phyloP scores from a whole-genome alignment of 2,113 vertebrate species.

The Lethenteron reissneri region DNA sequence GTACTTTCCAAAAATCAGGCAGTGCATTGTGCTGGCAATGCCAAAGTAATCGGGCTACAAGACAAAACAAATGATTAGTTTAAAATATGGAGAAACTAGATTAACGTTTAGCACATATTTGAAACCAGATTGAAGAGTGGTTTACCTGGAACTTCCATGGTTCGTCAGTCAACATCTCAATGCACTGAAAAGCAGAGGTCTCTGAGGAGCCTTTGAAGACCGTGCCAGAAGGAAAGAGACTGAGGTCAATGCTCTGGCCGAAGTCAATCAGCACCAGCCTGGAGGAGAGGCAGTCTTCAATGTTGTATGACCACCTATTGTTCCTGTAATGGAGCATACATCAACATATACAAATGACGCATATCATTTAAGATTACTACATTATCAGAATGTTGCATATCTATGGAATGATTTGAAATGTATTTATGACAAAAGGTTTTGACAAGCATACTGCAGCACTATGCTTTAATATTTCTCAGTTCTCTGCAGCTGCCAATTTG shows the following conservation, averaged over 20 bases:
- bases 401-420: too few species aligned
- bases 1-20: slow-evolving; percentile 72
- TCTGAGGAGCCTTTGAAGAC: slow-evolving; percentile 47
- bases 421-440: too few species aligned
- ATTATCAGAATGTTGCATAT: too few species aligned
- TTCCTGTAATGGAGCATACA: too few species aligned
- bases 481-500: too few species aligned
- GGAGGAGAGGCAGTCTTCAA: slow-evolving; percentile 30
- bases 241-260: slow-evolving; percentile 81
- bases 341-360: too few species aligned
- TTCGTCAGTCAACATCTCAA: slow-evolving; percentile 57
- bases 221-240: slow-evolving; percentile 48
- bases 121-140: neutral
- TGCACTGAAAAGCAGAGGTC: slow-evolving; percentile 79
- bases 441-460: too few species aligned
- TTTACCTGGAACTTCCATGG: slow-evolving; percentile 83
- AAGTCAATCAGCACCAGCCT: slow-evolving; percentile 64
- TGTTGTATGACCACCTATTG: neutral
- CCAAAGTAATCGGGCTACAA: slow-evolving; percentile 69
- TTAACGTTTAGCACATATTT: neutral
- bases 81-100: neutral
- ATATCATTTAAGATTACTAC: too few species aligned
- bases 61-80: neutral
- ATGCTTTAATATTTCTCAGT: too few species aligned
- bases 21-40: slow-evolving; percentile 58